Evolutionary conservation across 2,797 vertebrate genomes (phyloP), one percentile per base, ranked within the genome.

Genomic region (Crocidura indochinensis): DNA sequence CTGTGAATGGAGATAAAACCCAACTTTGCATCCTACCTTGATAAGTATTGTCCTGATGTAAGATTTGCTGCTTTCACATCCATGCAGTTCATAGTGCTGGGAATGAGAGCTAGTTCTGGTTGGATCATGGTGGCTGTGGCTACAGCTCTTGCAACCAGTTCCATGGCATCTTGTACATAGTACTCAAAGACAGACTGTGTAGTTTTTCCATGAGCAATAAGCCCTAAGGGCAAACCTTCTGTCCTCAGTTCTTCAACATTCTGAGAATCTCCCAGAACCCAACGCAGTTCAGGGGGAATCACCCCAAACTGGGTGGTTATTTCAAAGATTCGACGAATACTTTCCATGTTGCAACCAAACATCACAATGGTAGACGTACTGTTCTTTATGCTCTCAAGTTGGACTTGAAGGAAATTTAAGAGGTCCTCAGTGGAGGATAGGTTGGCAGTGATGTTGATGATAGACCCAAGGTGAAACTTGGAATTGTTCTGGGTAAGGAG

Each of bases 231-330:
- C 79, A 99, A 96, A 72, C 99, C 99, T 95, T 99, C 99, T 93
- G 99, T 99, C 97, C 98, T 98, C 96, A 99, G 97, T 95, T 99
- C 99, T 72, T 99, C 99, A 87, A 99, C 99, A 0, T 99, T 99
- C 96, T 99, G 99, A 56, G 99, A 98, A 97, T 99, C 99, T 89
- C 99, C 99, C 97, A 99, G 97, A 93, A 99, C 98, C 99, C 99
- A 99, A 80, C 98, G 99, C 96, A 99, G 98, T 78, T 99, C 98
- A 0, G 98, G 98, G 69, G 98, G 97, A 80, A 95, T 97, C 89
- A 98, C 96, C n/a, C 98, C 97, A 95, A 98, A 98, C 56, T 97
- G 98, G 1, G 97, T 97, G 53, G 98, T 96, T 27, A 98, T 97
- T 97, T 98, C 97, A 56, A 99, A 98, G 94, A 99, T 98, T 89